Percentiles rank a stretch among this genome's conserved stretches.
Evolutionary conservation across 2,888 invertebrate genomes (phyloP).

Genomic region (Hipparchia sbordonii): DNA sequence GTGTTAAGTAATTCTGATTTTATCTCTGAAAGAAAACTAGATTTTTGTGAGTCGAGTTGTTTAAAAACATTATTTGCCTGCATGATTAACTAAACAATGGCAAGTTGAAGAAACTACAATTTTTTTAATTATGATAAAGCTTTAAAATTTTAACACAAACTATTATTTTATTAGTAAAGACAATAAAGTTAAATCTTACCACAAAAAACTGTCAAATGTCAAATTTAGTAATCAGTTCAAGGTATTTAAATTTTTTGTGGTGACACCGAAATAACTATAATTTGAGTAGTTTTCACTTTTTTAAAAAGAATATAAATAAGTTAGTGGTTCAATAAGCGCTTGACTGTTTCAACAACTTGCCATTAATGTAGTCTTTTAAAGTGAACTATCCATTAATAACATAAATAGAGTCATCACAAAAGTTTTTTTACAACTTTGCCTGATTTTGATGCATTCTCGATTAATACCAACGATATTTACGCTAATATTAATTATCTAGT

Average conservation of each 20-base stretch:
- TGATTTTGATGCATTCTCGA: slow-evolving; percentile 4
- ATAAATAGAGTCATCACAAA: neutral
- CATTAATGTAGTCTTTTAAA: slow-evolving; percentile 6
- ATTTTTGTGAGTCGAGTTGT: slow-evolving; percentile 35
- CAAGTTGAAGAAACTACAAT: slow-evolving; percentile 23
- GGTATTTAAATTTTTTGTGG: too few relatives aligned
- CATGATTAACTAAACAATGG: slow-evolving; percentile 17
- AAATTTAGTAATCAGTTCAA: too few relatives aligned
- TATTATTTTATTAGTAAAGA: neutral
- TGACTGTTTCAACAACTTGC: slow-evolving; percentile 16
- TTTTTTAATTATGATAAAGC: neutral
- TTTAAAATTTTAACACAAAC: neutral
- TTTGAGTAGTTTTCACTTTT: neutral
- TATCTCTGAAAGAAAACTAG: slow-evolving; percentile 49
- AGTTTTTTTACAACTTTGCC: slow-evolving; percentile 3
- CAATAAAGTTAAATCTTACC: neutral
- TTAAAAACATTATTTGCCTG: slow-evolving; percentile 26
- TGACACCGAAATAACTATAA: too few relatives aligned
- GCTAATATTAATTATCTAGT: neutral
- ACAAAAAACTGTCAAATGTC: too few relatives aligned
- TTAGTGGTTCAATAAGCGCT: neutral
- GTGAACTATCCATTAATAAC: slow-evolving; percentile 3
- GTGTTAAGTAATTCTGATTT: slow-evolving; percentile 75
- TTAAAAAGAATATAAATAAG: neutral
- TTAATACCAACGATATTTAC: neutral